A percentile compares a stretch with the other conserved stretches of the same genome.
phyloP scores from a whole-genome alignment of 2,888 invertebrate genomes.

The Troglohyphantes excavatus region DNA sequence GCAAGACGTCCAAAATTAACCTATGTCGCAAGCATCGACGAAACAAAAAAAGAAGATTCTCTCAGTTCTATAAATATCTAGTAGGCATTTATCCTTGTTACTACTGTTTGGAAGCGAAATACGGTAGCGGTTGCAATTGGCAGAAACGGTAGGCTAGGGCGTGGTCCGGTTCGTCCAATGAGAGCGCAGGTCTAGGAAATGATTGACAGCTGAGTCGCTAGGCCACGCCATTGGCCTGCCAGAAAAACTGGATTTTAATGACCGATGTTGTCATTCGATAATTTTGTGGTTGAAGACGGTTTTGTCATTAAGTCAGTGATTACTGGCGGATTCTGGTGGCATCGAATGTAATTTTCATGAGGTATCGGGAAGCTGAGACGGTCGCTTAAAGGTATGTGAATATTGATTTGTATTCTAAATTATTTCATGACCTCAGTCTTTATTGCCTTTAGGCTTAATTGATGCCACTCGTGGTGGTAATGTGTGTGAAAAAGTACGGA shows the following conservation, averaged over 20 bases:
- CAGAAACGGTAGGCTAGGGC: conserved; percentile 59
- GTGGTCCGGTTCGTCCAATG: conserved; percentile 51
- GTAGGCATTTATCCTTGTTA: conserved; percentile 75
- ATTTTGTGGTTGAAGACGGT: conserved; percentile 56
- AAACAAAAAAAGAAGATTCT: conserved; percentile 27
- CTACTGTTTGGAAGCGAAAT: conserved; percentile 74
- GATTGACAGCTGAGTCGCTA: conserved; percentile 54
- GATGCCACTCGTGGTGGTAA: neutral
- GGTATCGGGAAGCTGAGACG: conserved; percentile 10
- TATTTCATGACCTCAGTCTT: conserved; percentile 30
- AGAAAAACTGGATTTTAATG: conserved; percentile 61
- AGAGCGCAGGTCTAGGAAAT: neutral
- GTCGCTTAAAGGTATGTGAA: conserved; percentile 69
- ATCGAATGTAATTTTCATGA: conserved; percentile 63
- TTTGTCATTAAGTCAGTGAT: conserved; percentile 56
- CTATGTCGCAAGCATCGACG: neutral
- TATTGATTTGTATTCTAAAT: conserved; percentile 52
- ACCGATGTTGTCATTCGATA: conserved; percentile 57
- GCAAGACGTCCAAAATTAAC: conserved; percentile 47
- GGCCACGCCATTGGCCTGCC: conserved; percentile 58
- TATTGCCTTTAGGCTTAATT: conserved; percentile 22
- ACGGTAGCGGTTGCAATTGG: conserved; percentile 77
- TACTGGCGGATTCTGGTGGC: conserved; percentile 24
- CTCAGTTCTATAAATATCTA: conserved; percentile 70
- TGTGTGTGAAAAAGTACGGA: neutral